Conservation (phyloP, 2,113 vertebrate genomes). For the Esox niger region DNA sequence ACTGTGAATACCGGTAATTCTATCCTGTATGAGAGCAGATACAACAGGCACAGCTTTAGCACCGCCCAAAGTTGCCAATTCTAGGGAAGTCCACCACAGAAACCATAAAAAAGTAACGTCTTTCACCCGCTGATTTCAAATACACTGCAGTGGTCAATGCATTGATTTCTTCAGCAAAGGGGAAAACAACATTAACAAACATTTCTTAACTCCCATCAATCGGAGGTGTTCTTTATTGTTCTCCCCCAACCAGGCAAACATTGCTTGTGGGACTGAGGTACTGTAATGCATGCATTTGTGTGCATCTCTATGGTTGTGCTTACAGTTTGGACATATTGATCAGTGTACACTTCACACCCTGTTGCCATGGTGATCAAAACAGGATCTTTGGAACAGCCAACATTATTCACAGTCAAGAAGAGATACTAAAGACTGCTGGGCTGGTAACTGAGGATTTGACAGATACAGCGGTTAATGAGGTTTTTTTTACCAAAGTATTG, state of each 20-base stretch:
- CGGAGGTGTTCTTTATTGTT: background rate
- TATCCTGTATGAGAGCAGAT: no score
- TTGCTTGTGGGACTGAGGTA: background rate
- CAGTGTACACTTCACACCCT: constrained; percentile 28
- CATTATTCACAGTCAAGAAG: constrained; percentile 45
- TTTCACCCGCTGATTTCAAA: background rate
- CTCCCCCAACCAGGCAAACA: constrained; percentile 16
- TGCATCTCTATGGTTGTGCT: background rate
- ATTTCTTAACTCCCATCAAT: background rate
- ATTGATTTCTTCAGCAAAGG: background rate
- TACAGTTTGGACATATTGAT: constrained; percentile 32
- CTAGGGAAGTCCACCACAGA: no score
- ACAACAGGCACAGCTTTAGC: no score
- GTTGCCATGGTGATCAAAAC: constrained; percentile 44
- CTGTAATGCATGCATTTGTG: background rate
- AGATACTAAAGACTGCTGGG: constrained; percentile 36
- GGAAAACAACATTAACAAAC: background rate
- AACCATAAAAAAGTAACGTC: no score
- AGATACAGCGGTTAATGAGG: background rate
- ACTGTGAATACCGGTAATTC: no score
- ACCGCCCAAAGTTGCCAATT: no score
- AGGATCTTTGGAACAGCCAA: constrained; percentile 37
- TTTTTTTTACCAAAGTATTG: background rate
- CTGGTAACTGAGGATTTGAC: background rate
- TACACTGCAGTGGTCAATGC: background rate